phyloP scores from a whole-genome alignment of 2,113 vertebrate genomes.

The Oophaga pumilio region DNA sequence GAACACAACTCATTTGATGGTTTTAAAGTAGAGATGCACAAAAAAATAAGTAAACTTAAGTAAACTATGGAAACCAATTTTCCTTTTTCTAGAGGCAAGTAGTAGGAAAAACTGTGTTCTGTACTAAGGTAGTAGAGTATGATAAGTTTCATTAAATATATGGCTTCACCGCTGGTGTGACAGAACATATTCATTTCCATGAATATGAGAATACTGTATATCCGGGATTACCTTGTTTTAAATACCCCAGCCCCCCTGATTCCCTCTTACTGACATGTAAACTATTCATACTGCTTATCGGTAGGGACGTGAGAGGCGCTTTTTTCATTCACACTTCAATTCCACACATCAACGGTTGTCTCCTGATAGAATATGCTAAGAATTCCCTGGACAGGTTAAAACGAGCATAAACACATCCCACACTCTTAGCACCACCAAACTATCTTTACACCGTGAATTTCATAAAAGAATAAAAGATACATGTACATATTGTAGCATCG shows the following conservation, averaged over 20 bases:
- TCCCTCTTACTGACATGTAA: background rate
- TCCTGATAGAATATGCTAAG: constrained; percentile 24
- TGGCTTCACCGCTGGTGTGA: background rate
- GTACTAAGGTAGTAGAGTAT: background rate
- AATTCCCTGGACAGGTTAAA: constrained; percentile 38
- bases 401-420: constrained; percentile 41
- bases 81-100: too few relatives aligned
- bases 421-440: constrained; percentile 8
- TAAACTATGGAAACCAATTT: too few relatives aligned
- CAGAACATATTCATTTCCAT: background rate
- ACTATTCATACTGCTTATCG: background rate
- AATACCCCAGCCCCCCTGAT: background rate
- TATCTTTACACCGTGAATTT: background rate
- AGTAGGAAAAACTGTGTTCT: too few relatives aligned
- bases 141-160: background rate
- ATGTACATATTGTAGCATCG: background rate
- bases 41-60: too few relatives aligned
- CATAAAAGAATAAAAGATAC: background rate
- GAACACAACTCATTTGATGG: too few relatives aligned
- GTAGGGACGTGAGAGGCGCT: background rate
- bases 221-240: background rate
- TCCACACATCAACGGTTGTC: background rate
- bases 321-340: constrained; percentile 8
- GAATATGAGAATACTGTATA: background rate
- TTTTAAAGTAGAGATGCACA: too few relatives aligned